phyloP scores from a whole-genome alignment of 2,888 invertebrate species.

The Leptopilina syphax region DNA sequence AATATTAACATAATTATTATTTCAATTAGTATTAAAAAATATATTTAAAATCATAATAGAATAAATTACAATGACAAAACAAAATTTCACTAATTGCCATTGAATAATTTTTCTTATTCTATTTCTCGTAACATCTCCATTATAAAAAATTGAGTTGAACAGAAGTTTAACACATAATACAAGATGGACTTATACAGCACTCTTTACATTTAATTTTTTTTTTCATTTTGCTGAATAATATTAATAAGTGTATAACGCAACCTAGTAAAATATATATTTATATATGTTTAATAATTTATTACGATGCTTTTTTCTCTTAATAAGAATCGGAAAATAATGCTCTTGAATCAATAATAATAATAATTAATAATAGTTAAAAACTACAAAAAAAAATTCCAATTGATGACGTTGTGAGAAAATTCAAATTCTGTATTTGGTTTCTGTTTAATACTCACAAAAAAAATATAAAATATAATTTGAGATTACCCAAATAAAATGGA shows the following conservation, averaged over 20 bases:
- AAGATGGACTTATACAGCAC: constrained; percentile 42
- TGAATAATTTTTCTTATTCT: constrained; percentile 16
- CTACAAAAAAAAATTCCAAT: constrained; percentile 16
- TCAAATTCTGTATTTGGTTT: constrained; percentile 1
- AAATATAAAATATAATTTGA: constrained; percentile 11
- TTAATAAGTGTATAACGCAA: constrained; percentile 62
- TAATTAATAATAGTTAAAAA: constrained; percentile 19
- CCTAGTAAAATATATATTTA: constrained; percentile 67
- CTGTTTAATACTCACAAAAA: constrained; percentile 20
- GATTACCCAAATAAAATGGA: background rate
- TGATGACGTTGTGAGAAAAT: background rate
- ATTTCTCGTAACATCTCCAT: constrained; percentile 6
- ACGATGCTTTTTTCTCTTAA: constrained; percentile 37
- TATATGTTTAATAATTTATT: constrained; percentile 41
- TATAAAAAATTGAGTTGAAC: constrained; percentile 46
- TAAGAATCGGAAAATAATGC: constrained; percentile 39
- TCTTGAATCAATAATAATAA: background rate
- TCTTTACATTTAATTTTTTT: constrained; percentile 65
- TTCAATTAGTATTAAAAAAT: background rate
- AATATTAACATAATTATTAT: background rate
- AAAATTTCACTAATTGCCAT: constrained; percentile 37
- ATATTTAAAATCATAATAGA: background rate
- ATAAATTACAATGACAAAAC: background rate
- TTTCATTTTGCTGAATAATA: constrained; percentile 63
- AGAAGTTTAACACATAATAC: constrained; percentile 55